A percentile compares a stretch with the other conserved stretches of the same genome.
Conservation (phyloP, 1,140 invertebrate genomes). For the Drosophila nikananu region DNA sequence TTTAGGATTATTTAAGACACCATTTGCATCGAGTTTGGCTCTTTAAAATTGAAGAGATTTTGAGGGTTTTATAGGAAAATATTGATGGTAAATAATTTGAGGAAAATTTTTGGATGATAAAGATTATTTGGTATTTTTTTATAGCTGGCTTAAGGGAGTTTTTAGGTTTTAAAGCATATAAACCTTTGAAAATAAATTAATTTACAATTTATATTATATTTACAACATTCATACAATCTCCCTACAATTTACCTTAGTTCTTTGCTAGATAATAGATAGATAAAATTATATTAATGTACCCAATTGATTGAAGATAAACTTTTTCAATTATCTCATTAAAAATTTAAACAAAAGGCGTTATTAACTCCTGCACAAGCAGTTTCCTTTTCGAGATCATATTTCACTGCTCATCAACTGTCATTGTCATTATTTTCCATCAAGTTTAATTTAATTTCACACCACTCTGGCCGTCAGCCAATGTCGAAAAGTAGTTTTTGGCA, state of each 20-base stretch:
- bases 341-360: not conserved
- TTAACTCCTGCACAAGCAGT: not conserved
- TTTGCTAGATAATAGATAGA: not conserved
- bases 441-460: conserved; percentile 66
- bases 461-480: conserved; percentile 53
- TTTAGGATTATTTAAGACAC: conserved; percentile 2
- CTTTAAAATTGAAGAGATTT: not conserved
- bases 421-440: conserved; percentile 33
- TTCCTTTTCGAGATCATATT: not conserved
- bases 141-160: too few species aligned
- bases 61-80: not conserved
- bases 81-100: not conserved
- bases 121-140: too few species aligned
- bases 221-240: too few species aligned
- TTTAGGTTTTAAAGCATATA: too few species aligned
- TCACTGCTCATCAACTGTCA: conserved; percentile 12
- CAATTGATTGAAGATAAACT: not conserved
- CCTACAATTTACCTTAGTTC: too few species aligned
- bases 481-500: conserved; percentile 69
- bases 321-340: not conserved
- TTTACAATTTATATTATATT: too few species aligned
- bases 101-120: too few species aligned
- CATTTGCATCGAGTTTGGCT: not conserved
- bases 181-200: too few species aligned
- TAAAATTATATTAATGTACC: not conserved